Conservation (phyloP, 2,888 invertebrate species). For the Glyphotaelius pellucidus region DNA sequence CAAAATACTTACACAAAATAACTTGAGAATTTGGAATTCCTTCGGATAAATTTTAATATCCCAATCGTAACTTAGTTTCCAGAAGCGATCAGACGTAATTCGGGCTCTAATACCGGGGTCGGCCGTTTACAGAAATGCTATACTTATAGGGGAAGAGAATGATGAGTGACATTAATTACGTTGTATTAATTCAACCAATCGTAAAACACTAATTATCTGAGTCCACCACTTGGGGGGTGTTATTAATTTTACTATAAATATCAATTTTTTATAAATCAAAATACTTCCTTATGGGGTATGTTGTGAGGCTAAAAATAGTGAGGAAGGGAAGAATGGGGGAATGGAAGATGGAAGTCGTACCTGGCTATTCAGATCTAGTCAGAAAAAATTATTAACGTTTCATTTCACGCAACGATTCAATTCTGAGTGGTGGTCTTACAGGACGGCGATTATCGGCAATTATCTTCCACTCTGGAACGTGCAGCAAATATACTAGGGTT, state of each 20-base stretch:
- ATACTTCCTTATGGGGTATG: too few species aligned
- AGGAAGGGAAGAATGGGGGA: too few species aligned
- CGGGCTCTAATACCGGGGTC: slow-evolving; percentile 11
- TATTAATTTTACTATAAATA: not conserved
- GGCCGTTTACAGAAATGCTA: not conserved
- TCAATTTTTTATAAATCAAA: too few species aligned
- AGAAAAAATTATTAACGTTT: too few species aligned
- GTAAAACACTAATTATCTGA: not conserved
- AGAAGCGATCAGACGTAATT: slow-evolving; percentile 36
- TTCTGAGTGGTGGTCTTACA: too few species aligned
- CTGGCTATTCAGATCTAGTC: too few species aligned
- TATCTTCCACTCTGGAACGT: too few species aligned
- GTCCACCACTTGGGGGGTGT: not conserved
- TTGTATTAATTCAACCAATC: slow-evolving; percentile 5
- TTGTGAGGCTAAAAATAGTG: too few species aligned
- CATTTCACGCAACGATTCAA: too few species aligned
- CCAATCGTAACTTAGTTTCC: slow-evolving; percentile 40
- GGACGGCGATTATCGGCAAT: too few species aligned
- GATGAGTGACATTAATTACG: slow-evolving; percentile 36
- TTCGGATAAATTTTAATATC: slow-evolving; percentile 40
- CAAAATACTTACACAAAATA: slow-evolving; percentile 33
- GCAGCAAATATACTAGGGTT: too few species aligned
- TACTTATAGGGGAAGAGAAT: slow-evolving; percentile 8
- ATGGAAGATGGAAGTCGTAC: too few species aligned
- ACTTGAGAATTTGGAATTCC: slow-evolving; percentile 35